These are phyloP conservation scores for Cartodere bifasciata DNA, from an alignment of 2,888 invertebrate genomes.

Conservation along the genomic window DNA sequence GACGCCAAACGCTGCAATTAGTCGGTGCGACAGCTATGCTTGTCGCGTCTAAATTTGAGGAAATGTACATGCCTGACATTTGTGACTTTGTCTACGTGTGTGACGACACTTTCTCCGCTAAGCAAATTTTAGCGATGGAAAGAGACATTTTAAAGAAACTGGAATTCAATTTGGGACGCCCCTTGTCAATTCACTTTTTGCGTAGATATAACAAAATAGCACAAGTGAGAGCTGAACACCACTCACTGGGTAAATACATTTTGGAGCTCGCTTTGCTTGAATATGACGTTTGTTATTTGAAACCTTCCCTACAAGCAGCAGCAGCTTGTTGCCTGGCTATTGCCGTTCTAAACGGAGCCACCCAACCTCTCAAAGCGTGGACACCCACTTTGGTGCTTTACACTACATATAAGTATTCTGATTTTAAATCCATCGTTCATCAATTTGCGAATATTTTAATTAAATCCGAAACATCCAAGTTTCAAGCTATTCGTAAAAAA, in stretches of 20 bases:
- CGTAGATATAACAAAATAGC: slow-evolving; percentile 56
- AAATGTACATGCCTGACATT: slow-evolving; percentile 79
- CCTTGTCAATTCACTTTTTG: slow-evolving; percentile 80
- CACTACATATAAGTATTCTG: slow-evolving; percentile 56
- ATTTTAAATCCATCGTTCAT: slow-evolving; percentile 54
- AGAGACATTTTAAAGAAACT: slow-evolving; percentile 60
- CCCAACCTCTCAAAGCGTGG: slow-evolving; percentile 46
- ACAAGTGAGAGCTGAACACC: slow-evolving; percentile 42
- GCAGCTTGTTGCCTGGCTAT: slow-evolving; percentile 64
- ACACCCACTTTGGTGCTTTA: slow-evolving; percentile 62
- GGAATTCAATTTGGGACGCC: slow-evolving; percentile 71
- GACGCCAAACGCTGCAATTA: slow-evolving; percentile 51
- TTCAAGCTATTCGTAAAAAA: slow-evolving; percentile 56
- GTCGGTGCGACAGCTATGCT: slow-evolving; percentile 84
- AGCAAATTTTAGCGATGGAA: slow-evolving; percentile 76
- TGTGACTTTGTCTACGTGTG: slow-evolving; percentile 84
- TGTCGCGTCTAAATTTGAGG: slow-evolving; percentile 90
- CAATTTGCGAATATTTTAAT: slow-evolving; percentile 57
- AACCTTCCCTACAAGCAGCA: slow-evolving; percentile 76
- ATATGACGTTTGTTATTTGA: slow-evolving; percentile 62
- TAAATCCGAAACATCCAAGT: slow-evolving; percentile 56
- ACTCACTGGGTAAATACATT: slow-evolving; percentile 65
- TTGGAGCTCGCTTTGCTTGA: slow-evolving; percentile 75
- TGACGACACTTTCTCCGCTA: slow-evolving; percentile 70
- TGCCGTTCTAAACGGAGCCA: slow-evolving; percentile 40